Evolutionary conservation across 2,888 invertebrate species (phyloP).

Genomic region (Branchellion lobata): DNA sequence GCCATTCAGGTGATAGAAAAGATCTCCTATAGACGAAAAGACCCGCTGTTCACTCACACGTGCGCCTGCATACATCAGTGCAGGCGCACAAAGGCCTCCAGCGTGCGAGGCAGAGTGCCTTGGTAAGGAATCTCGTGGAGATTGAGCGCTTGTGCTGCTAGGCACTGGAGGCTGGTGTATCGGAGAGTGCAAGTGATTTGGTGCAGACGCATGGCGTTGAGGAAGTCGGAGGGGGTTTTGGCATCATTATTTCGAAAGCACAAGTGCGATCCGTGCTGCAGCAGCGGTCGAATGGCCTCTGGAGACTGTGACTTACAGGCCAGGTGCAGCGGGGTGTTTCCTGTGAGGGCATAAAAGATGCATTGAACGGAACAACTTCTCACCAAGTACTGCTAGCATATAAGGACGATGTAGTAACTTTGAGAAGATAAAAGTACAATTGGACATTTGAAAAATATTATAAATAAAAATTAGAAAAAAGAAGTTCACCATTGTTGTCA

Average conservation of each 20-base stretch:
- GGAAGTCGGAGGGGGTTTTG: constrained; percentile 58
- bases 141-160: constrained; percentile 68
- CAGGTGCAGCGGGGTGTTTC: constrained; percentile 84
- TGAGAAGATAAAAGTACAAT: no score
- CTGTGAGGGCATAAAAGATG: constrained; percentile 77
- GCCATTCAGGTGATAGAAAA: no score
- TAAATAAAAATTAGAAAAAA: neutral
- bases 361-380: constrained; percentile 57
- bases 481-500: constrained; percentile 13
- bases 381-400: neutral
- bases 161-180: constrained; percentile 59
- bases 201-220: constrained; percentile 56
- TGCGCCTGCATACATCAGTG: constrained; percentile 53
- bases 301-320: constrained; percentile 73
- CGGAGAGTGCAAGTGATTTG: constrained; percentile 58
- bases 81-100: constrained; percentile 59
- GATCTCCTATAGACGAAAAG: no score
- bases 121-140: constrained; percentile 66
- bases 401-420: no score
- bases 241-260: constrained; percentile 67
- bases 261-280: constrained; percentile 80
- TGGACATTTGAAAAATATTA: no score
- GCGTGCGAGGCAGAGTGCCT: constrained; percentile 56
- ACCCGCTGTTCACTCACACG: no score
- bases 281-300: constrained; percentile 72